A percentile compares a stretch with the other conserved stretches of the same genome.
phyloP scores from a whole-genome alignment of 1,140 invertebrate species.

The Agrilus planipennis region DNA sequence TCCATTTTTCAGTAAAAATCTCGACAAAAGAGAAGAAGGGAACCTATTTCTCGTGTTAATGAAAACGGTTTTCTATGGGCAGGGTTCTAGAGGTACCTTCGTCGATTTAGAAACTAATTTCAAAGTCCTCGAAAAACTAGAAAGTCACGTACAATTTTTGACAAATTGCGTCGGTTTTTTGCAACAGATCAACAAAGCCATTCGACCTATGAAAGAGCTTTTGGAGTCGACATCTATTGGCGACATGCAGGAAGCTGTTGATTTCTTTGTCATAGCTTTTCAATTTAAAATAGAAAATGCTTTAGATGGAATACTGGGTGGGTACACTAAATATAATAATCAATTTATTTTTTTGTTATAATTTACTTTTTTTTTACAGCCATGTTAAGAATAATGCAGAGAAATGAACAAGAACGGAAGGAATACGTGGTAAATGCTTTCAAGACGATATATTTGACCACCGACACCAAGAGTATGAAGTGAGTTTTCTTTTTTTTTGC shows the following conservation, averaged over 20 bases:
- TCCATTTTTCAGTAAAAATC: conserved; percentile 12
- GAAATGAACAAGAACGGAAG: conserved; percentile 26
- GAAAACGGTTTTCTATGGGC: conserved; percentile 15
- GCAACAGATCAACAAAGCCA: conserved; percentile 15
- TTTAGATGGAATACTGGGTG: conserved; percentile 20
- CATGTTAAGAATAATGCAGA: conserved; percentile 26
- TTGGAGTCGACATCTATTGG: conserved; percentile 21
- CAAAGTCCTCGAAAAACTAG: conserved; percentile 13
- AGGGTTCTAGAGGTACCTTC: conserved; percentile 9
- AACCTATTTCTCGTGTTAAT: conserved; percentile 16
- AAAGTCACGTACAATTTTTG: conserved; percentile 17
- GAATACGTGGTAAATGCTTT: conserved; percentile 23
- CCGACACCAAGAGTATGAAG: conserved; percentile 15
- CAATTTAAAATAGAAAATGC: conserved; percentile 28
- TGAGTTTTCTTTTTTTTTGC: conserved; percentile 4
- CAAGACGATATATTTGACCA: conserved; percentile 24
- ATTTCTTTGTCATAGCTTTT: conserved; percentile 26
- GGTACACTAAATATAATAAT: conserved; percentile 3
- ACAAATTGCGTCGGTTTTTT: conserved; percentile 20
- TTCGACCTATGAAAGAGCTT: conserved; percentile 19
- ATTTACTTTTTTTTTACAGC: conserved; percentile 15
- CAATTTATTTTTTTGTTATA: not conserved
- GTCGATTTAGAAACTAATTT: conserved; percentile 16
- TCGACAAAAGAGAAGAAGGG: conserved; percentile 8
- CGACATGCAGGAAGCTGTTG: conserved; percentile 28